Percentiles rank a stretch among this genome's conserved stretches.
Evolutionary conservation across 1,140 invertebrate species (phyloP).

Genomic region (Babylonia areolata): DNA sequence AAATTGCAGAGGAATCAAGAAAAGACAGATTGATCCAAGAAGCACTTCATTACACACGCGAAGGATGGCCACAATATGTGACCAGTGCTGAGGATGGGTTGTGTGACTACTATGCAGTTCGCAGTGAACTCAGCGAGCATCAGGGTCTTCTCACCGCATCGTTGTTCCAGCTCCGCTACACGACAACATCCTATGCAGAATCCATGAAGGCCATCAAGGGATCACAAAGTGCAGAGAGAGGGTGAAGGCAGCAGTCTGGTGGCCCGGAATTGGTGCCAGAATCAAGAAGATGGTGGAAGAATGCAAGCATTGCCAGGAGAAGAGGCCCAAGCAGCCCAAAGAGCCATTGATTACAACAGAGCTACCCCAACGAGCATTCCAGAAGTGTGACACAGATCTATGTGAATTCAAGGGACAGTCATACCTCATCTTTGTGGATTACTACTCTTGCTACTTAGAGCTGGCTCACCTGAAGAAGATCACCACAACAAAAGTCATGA

Average conservation of each 20-base stretch:
- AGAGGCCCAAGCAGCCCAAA: too few species aligned
- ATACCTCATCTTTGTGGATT: too few species aligned
- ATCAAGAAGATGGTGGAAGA: constrained; percentile 24
- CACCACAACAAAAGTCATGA: too few species aligned
- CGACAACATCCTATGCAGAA: constrained; percentile 57
- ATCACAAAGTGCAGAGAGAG: constrained; percentile 50
- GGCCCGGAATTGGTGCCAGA: constrained; percentile 58
- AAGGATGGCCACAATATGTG: constrained; percentile 3
- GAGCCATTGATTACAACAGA: too few species aligned
- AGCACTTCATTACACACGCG: not conserved
- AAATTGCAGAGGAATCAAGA: not conserved
- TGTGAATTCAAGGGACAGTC: too few species aligned
- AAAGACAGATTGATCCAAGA: not conserved
- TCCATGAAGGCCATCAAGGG: constrained; percentile 67
- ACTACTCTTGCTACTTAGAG: too few species aligned
- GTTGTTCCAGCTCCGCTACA: constrained; percentile 59
- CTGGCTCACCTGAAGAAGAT: too few species aligned
- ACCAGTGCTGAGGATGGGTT: not conserved
- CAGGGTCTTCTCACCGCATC: constrained; percentile 42
- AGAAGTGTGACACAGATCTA: too few species aligned
- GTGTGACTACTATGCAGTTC: not conserved
- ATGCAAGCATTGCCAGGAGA: too few species aligned
- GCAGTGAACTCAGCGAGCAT: not conserved
- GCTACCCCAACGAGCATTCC: too few species aligned
- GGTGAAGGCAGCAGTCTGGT: too few species aligned